Evolutionary conservation across 1,140 invertebrate genomes (phyloP), one percentile per base, ranked within the genome.

Genomic region (Pseudomyrmex cubaensis): DNA sequence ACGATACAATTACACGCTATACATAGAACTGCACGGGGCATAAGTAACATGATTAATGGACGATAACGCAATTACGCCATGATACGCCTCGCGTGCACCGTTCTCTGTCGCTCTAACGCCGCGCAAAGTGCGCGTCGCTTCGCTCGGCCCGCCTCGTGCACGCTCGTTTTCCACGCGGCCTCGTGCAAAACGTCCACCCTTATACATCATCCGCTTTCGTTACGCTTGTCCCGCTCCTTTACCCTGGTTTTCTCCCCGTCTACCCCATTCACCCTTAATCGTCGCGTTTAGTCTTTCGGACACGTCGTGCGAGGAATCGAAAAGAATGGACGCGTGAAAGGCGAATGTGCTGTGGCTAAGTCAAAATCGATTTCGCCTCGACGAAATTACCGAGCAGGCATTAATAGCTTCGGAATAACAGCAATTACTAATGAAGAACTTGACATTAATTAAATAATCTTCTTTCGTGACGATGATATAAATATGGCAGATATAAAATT

Each of bases 41-140:
- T 86, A 91, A 91, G 86, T 90, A 88, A 88, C 86, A 87, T 91
- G 89, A 90, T 90, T 90, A 89, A 90, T 91, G 88, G 78, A 91
- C 89, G 86, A 90, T 90, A 88, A 90, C 84, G 90, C 89, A 91
- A 89, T 91, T 91, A 90, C 83, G 82, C 69, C 76, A 82, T 88
- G 87, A 90, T 90, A 90, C 73, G 67, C 77, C 82, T 90, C 86
- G 87, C 85, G 87, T 82, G 59, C n/a, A 48, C 56, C 72, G 63
- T 35, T 76, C 61, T 83, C 62, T 56, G 5, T 62, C 48, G 62
- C 59, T 62, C 10, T 69, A 13, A 25, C 20, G 44, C 44, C 25
- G 35, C 25, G 44, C 64, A 59, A 76, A 78, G 76, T 70, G 52
- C 64, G 64, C 54, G 35, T 25, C 12, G 62, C 52, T 57, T 69